Evolutionary conservation across 2,888 invertebrate genomes (phyloP), one percentile per base, ranked within the genome.

Genomic region (Tiliacea aurago): DNA sequence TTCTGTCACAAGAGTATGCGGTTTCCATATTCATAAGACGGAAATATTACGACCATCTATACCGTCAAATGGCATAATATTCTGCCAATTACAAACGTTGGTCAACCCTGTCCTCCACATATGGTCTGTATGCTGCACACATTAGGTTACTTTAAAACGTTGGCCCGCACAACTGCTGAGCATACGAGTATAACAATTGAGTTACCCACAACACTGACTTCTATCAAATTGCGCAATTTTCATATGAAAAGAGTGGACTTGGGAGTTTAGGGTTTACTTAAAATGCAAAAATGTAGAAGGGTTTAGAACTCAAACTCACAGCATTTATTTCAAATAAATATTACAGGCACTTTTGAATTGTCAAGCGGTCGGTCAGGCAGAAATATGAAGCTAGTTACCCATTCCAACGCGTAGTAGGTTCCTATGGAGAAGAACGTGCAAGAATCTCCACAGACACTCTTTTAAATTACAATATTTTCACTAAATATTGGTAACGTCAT

Each of bases 111-210:
- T 47, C 45, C 33, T 20, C 55, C 43, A 65, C 28, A 70, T 70
- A 37, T 67, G 56, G 64, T 43, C 43, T 28, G 65, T 68, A 70
- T 70, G 75, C 64, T 70, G 75, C 64, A 69, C 59, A 74, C 79
- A 77, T 75, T 75, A 75, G 66, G 75, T 84, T 79, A 77, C 81
- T 84, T 81, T 79, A 78, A 76, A 84, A 76, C 64, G 67, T 70
- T 64, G 63, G 66, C 20, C 53, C 45, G 67, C 53, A 73, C 74
- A 74, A 74, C 72, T 70, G 70, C 68, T 71, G 65, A 69, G 58
- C 63, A 69, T 76, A n/a, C n/a, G n/a, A n/a, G n/a, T n/a, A 71
- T 66, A 70, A 71, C 79, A 76, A 76, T 76, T 55, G 82, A 63
- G 63, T 82, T 78, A 73, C 28, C 62, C 65, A 33, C 56, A n/a